Conservation (phyloP, 2,113 vertebrate species). For the Malurus melanocephalus region DNA sequence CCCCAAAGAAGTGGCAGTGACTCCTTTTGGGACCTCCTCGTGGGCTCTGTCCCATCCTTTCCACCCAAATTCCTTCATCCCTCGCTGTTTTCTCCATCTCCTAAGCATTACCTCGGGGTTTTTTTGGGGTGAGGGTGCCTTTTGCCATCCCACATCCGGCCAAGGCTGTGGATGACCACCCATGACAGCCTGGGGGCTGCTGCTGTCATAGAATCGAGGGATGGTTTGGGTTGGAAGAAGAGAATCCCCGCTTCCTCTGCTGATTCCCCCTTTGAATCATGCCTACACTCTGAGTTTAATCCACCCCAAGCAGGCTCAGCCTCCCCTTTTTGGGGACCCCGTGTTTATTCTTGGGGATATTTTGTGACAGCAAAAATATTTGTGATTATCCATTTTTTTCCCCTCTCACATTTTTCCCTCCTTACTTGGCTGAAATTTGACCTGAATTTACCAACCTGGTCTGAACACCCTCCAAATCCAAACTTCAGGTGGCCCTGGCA, state of each 20-base stretch:
- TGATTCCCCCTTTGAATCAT: rapidly evolving
- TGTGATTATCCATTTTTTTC: background rate
- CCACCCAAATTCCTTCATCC: rapidly evolving
- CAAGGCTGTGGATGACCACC: rapidly evolving
- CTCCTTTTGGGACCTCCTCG: rapidly evolving
- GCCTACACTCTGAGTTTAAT: background rate
- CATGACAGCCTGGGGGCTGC: background rate
- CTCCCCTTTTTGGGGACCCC: background rate
- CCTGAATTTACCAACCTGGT: background rate
- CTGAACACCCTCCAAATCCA: background rate
- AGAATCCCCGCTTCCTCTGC: background rate
- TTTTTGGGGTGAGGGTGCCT: background rate
- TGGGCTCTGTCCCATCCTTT: background rate
- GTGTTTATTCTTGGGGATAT: background rate
- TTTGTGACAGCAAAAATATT: background rate
- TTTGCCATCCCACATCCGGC: background rate
- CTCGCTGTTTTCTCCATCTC: rapidly evolving
- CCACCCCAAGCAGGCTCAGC: background rate
- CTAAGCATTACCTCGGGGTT: rapidly evolving
- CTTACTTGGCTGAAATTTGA: background rate
- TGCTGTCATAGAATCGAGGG: rapidly evolving
- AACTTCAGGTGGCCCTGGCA: background rate
- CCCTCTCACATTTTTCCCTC: background rate
- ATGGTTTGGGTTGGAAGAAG: background rate
- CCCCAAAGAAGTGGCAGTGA: background rate